phyloP scores from a whole-genome alignment of 2,113 vertebrate species.

The Hucho hucho region DNA sequence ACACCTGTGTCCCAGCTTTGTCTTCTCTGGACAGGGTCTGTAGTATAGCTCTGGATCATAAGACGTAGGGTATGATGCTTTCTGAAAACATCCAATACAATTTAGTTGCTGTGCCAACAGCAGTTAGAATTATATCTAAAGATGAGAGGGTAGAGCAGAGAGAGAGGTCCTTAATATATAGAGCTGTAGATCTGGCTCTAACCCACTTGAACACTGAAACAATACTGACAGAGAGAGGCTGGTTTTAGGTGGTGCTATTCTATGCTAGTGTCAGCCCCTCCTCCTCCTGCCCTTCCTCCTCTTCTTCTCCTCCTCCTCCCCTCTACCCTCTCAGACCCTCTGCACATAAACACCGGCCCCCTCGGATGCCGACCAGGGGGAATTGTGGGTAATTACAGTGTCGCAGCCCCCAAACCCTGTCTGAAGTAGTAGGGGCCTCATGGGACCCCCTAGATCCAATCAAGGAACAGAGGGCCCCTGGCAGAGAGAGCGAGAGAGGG shows the following conservation, averaged over 20 bases:
- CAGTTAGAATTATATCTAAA: slow-evolving; percentile 61
- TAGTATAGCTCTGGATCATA: slow-evolving; percentile 59
- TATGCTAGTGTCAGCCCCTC: slow-evolving; percentile 8
- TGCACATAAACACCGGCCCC: slow-evolving; percentile 58
- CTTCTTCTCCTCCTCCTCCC: background rate
- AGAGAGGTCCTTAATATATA: slow-evolving; percentile 36
- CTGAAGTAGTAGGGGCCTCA: slow-evolving; percentile 51
- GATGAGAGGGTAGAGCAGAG: slow-evolving; percentile 16
- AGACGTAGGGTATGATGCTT: slow-evolving; percentile 43
- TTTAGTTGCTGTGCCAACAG: slow-evolving; percentile 57
- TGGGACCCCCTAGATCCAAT: slow-evolving; percentile 55
- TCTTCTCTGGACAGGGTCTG: slow-evolving; percentile 44
- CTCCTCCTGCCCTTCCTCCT: slow-evolving; percentile 11
- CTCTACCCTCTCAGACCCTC: slow-evolving; percentile 35
- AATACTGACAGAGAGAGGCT: slow-evolving; percentile 31
- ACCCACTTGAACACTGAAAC: slow-evolving; percentile 26
- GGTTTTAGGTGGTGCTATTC: slow-evolving; percentile 19
- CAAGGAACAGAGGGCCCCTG: slow-evolving; percentile 50
- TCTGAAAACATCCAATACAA: slow-evolving; percentile 56
- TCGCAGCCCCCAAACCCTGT: slow-evolving; percentile 51
- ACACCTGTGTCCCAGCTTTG: slow-evolving; percentile 68
- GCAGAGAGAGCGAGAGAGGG: slow-evolving; percentile 34
- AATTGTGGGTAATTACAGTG: slow-evolving; percentile 62
- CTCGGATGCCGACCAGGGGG: slow-evolving; percentile 55
- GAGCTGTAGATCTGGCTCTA: slow-evolving; percentile 17